A percentile compares a stretch with the other conserved stretches of the same genome.
Evolutionary conservation across 2,888 invertebrate species (phyloP).

Genomic region (Fissipunctia ypsillon): DNA sequence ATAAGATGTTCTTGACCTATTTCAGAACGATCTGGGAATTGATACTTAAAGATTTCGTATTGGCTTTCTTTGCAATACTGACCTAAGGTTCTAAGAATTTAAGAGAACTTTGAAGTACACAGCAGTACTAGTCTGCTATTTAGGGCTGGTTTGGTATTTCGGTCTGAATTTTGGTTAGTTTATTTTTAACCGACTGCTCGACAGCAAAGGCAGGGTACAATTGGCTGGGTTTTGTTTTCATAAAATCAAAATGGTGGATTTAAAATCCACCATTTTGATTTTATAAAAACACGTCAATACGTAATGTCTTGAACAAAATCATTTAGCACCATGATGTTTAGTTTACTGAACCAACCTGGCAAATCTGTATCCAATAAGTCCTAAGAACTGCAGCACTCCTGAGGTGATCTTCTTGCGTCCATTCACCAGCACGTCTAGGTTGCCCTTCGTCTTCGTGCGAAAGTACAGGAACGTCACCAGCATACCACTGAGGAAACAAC

Average conservation of each 20-base stretch:
- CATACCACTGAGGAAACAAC: constrained; percentile 92
- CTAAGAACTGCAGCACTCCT: constrained; percentile 93
- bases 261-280: no score
- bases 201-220: background rate
- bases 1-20: background rate
- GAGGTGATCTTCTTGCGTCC: constrained; percentile 92
- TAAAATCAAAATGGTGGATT: background rate
- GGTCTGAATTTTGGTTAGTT: background rate
- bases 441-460: constrained; percentile 94
- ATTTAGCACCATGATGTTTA: background rate
- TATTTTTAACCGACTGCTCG: background rate
- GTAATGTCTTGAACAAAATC: no score
- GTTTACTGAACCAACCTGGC: constrained; percentile 89
- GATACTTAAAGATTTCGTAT: background rate
- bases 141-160: background rate
- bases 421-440: constrained; percentile 92
- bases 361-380: constrained; percentile 94
- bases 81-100: background rate
- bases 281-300: background rate
- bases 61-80: background rate
- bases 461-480: constrained; percentile 96
- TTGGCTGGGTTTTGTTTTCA: background rate
- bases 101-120: background rate
- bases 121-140: background rate
- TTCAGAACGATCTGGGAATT: background rate